Base-by-base conservation (phyloP, 2,113 vertebrate genomes). In the Hippoglossus stenolepis region DNA sequence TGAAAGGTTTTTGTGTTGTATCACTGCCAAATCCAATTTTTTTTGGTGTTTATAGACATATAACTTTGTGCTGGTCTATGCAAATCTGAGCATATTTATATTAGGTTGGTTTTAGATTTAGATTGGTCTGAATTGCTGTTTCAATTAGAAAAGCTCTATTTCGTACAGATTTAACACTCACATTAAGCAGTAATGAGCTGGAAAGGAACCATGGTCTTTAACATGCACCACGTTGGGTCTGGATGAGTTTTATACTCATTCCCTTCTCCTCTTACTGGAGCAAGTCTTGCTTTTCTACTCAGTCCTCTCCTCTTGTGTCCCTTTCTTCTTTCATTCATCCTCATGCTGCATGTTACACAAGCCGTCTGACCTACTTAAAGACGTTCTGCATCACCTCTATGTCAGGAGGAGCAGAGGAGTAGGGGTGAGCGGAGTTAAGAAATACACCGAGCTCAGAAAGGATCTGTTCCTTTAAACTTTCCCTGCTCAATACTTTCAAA, bases 261-360 rank as follows among this genome's bases (percentile, higher is more conserved):
- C 31, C 31, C 31, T 31, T 31, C 31, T 31, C 31, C 31, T 31
- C 31, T 59, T 20, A 11, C 9, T 2, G 17, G 21, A 65, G 13
- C 53, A 75, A 64, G 26, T 58, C 40, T 28, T 12, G 2, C 54
- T 67, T 28, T 35, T 17, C 47, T 5, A 23, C 45, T 20, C 8
- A 1, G 61, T 35, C 7, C 45, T 35, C 3, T 58, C 40, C 60
- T 28, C 59, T 70, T 43, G 17, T 51, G 21, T 40, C 43, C 3
- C 53, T 65, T 26, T 43, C 28, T 65, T 59, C 43, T 47, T 65
- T 43, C 54, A 68, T 69, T 79, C 68, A 17, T 70, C 40, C 31
- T 70, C 13, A 31, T n/a, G 31, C 13, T 28, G 65, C 17, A 17
- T n/a, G 24, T 69, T 75, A 78, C 65, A 74, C 70, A 69, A 83